These are phyloP conservation scores for Muraenolepis orangiensis DNA, from an alignment of 2,797 vertebrate species.

Conservation along the genomic window DNA sequence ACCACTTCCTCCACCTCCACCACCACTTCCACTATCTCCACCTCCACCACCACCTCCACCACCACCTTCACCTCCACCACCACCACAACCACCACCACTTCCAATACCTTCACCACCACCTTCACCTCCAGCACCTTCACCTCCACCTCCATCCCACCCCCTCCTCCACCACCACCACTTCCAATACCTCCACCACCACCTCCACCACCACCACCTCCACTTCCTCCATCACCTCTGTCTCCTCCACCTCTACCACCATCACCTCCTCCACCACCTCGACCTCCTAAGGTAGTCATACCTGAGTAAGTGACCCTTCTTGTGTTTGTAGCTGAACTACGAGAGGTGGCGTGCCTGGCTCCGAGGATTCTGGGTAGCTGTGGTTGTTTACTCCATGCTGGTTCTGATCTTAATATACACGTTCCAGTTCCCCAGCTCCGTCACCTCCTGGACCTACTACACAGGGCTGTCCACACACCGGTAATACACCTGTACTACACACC, in stretches of 20 bases:
- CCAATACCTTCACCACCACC: background rate
- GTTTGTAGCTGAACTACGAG: slow-evolving; percentile 87
- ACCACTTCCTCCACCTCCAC: background rate
- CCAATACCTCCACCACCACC: background rate
- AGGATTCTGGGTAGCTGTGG: slow-evolving; percentile 96
- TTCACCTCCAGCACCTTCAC: background rate
- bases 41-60: background rate
- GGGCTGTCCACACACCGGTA: slow-evolving; percentile 83
- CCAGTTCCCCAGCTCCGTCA: slow-evolving; percentile 89
- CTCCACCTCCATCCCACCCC: background rate
- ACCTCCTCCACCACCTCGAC: background rate
- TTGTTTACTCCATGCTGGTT: slow-evolving; percentile 94
- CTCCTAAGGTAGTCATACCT: too few relatives aligned
- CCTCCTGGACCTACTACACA: slow-evolving; percentile 90
- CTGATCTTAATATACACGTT: slow-evolving; percentile 94
- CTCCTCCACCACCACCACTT: background rate
- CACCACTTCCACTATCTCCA: background rate
- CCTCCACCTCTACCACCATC: background rate
- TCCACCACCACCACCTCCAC: background rate
- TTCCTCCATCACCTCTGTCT: background rate
- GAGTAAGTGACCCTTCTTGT: background rate
- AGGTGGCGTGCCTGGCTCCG: slow-evolving; percentile 89
- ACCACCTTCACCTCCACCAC: background rate
- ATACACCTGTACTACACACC: slow-evolving; percentile 27
- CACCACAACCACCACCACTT: background rate